Conservation (phyloP, 2,888 invertebrate species). For the Meandrusa payeni region DNA sequence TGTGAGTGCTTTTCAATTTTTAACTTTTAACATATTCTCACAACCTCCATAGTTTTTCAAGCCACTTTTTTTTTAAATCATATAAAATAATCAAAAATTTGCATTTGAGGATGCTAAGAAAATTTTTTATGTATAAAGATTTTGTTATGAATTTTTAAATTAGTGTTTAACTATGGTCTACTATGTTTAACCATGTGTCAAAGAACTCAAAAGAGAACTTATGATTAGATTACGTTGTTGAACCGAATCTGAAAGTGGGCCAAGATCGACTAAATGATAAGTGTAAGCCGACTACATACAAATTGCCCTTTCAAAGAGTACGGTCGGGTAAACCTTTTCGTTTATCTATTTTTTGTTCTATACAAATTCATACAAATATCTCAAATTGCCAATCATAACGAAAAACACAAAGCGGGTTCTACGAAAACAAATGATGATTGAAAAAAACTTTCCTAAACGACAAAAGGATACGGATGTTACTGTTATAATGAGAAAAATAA, state of each 20-base stretch:
- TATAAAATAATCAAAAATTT: too few relatives aligned
- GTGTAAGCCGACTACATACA: constrained; percentile 52
- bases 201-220: too few relatives aligned
- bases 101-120: too few relatives aligned
- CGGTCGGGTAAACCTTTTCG: constrained; percentile 42
- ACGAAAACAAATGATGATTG: constrained; percentile 11
- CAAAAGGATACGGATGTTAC: constrained; percentile 32
- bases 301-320: constrained; percentile 47
- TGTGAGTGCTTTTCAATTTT: too few relatives aligned
- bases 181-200: too few relatives aligned
- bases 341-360: constrained; percentile 32
- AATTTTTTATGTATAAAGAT: too few relatives aligned
- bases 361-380: constrained; percentile 20
- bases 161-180: too few relatives aligned
- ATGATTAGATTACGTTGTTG: too few relatives aligned
- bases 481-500: constrained; percentile 47
- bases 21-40: too few relatives aligned
- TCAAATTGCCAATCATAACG: constrained; percentile 16
- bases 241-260: constrained; percentile 12
- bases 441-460: constrained; percentile 36
- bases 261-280: constrained; percentile 43
- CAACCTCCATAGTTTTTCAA: too few relatives aligned
- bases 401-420: neutral
- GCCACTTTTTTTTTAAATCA: too few relatives aligned
- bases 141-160: too few relatives aligned